A percentile compares a stretch with the other conserved stretches of the same genome.
These are phyloP conservation scores for Potorous gilbertii DNA, from an alignment of 2,797 vertebrate genomes.

Conservation along the genomic window DNA sequence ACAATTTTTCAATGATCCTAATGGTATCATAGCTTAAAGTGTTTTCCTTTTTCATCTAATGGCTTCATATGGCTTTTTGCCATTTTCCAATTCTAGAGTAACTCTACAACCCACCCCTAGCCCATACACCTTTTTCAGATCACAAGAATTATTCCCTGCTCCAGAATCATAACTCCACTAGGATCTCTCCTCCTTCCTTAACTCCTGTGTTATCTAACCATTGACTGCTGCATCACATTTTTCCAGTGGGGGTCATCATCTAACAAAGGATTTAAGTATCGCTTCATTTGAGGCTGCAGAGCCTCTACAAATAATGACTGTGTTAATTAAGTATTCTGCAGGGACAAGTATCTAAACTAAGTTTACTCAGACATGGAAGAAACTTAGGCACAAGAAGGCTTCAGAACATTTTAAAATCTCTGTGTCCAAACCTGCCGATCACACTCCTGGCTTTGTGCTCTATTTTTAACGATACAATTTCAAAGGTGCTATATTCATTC, in stretches of 20 bases:
- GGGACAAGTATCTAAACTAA: background rate
- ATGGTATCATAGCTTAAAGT: constrained; percentile 29
- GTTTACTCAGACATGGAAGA: constrained; percentile 34
- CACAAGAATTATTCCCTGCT: background rate
- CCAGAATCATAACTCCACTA: background rate
- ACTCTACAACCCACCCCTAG: background rate
- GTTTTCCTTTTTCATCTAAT: background rate
- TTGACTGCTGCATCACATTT: background rate
- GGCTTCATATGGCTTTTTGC: background rate
- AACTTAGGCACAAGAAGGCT: background rate
- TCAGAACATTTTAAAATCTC: background rate
- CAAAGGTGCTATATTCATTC: background rate
- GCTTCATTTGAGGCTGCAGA: background rate
- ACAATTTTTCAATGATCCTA: constrained; percentile 13
- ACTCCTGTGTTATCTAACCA: background rate
- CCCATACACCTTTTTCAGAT: background rate
- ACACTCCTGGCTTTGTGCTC: background rate
- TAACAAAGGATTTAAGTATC: background rate
- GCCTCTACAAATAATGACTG: background rate
- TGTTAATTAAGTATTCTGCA: constrained; percentile 19
- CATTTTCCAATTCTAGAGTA: background rate
- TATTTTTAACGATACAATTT: background rate
- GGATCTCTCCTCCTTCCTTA: background rate
- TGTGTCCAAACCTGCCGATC: background rate
- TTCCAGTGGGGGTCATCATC: background rate